Evolutionary conservation across 2,113 vertebrate species (phyloP).

Genomic region (Lepus americanus): DNA sequence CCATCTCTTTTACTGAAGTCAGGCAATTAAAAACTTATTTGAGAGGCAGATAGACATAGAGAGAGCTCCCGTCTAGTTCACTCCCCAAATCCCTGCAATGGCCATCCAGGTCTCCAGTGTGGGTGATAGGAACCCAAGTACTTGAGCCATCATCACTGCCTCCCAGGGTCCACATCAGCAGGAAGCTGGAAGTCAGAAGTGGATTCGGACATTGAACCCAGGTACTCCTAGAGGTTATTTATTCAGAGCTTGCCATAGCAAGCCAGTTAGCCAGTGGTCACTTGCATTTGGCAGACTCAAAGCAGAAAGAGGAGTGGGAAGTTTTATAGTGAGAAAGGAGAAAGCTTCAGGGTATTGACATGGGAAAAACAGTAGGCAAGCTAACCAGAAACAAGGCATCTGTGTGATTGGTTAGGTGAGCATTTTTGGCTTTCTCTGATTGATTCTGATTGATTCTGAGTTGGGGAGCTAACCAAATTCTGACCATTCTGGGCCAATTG

Average conservation of each 20-base stretch:
- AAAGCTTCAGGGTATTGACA: background rate
- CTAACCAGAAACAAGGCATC: background rate
- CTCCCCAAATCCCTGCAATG: too few species aligned
- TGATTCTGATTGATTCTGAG: background rate
- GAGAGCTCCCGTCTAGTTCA: too few species aligned
- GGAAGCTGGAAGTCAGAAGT: too few species aligned
- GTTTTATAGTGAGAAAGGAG: background rate
- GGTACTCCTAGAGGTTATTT: background rate
- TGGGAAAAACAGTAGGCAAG: background rate
- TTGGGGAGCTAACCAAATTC: background rate
- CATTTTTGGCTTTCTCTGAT: background rate
- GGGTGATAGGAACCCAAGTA: too few species aligned
- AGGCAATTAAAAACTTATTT: background rate
- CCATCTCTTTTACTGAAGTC: constrained; percentile 20
- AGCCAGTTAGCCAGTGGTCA: background rate
- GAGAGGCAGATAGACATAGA: too few species aligned
- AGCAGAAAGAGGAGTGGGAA: background rate
- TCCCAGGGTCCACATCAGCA: too few species aligned
- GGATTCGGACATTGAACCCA: too few species aligned
- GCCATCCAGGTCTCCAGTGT: too few species aligned
- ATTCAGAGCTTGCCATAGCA: background rate
- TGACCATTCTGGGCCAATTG: background rate
- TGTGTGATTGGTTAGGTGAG: background rate
- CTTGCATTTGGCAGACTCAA: background rate
- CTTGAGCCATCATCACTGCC: too few species aligned